Evolutionary conservation across 2,888 invertebrate genomes (phyloP).

Genomic region (Reticulitermes lucifugus): DNA sequence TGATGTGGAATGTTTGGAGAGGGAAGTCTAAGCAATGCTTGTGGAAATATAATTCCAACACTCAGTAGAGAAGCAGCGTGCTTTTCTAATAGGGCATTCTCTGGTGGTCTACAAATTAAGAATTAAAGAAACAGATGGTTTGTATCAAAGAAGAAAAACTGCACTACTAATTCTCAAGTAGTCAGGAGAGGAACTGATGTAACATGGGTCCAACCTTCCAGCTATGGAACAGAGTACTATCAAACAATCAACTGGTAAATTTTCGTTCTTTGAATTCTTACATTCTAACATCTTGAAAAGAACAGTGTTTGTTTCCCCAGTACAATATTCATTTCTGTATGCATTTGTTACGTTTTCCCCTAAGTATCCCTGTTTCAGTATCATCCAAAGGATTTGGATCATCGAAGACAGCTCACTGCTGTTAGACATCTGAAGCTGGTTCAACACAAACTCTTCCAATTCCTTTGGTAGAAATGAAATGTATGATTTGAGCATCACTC

Average conservation of each 20-base stretch:
- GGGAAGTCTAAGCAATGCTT: not conserved
- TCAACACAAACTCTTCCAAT: constrained; percentile 25
- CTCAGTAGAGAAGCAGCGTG: constrained; percentile 40
- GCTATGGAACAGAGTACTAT: constrained; percentile 29
- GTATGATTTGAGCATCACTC: constrained; percentile 47
- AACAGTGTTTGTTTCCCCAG: constrained; percentile 12
- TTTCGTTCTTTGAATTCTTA: constrained; percentile 36
- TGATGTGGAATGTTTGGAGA: not conserved
- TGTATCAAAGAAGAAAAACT: constrained; percentile 39
- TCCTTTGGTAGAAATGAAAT: constrained; percentile 35
- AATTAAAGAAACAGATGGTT: constrained; percentile 42
- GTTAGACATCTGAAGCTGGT: not conserved
- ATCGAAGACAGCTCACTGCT: not conserved
- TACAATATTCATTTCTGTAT: constrained; percentile 38
- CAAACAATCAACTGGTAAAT: constrained; percentile 39
- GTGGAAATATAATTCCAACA: not conserved
- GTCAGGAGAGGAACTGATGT: constrained; percentile 42
- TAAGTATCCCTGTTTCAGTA: constrained; percentile 35
- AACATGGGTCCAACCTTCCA: constrained; percentile 37
- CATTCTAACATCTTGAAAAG: constrained; percentile 29
- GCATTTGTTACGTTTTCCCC: constrained; percentile 31
- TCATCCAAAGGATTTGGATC: constrained; percentile 26
- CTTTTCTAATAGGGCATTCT: constrained; percentile 41
- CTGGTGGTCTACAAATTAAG: constrained; percentile 38
- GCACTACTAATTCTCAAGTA: constrained; percentile 19